Conservation (phyloP, 1,140 invertebrate species). For the Macrotrachela quadricornifera region DNA sequence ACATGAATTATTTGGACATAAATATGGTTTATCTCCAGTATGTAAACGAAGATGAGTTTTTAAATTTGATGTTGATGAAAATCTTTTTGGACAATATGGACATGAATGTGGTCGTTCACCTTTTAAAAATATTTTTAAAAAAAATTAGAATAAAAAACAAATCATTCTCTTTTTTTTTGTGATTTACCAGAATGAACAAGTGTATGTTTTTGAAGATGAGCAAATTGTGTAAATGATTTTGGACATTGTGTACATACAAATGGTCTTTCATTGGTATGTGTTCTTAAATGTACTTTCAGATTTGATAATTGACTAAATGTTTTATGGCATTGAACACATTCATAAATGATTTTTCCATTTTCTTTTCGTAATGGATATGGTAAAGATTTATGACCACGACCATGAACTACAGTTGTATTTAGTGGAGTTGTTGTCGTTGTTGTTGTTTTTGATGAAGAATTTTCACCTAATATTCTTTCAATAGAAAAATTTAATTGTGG, state of each 20-base stretch:
- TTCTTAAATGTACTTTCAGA: constrained; percentile 52
- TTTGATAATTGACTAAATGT: constrained; percentile 96
- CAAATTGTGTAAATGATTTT: constrained; percentile 86
- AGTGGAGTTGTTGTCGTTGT: too few species aligned
- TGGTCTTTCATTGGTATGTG: constrained; percentile 15
- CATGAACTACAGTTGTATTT: background rate
- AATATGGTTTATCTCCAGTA: constrained; percentile 73
- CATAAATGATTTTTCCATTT: constrained; percentile 97
- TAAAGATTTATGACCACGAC: constrained; percentile 2
- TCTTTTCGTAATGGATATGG: constrained; percentile 91
- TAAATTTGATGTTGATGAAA: constrained; percentile 81
- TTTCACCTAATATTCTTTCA: too few species aligned
- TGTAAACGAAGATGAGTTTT: constrained; percentile 92
- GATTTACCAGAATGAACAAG: constrained; percentile 50
- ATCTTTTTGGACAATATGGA: constrained; percentile 2
- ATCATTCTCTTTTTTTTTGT: too few species aligned
- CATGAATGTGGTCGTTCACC: constrained; percentile 42
- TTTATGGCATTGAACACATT: constrained; percentile 93
- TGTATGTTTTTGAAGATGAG: constrained; percentile 88
- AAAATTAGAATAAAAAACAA: too few species aligned
- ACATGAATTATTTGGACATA: background rate
- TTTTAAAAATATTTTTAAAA: too few species aligned
- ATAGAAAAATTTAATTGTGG: too few species aligned
- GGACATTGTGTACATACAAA: constrained; percentile 39
- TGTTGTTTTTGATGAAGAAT: too few species aligned